Conservation (phyloP, 2,797 vertebrate genomes). For the Falco peregrinus region DNA sequence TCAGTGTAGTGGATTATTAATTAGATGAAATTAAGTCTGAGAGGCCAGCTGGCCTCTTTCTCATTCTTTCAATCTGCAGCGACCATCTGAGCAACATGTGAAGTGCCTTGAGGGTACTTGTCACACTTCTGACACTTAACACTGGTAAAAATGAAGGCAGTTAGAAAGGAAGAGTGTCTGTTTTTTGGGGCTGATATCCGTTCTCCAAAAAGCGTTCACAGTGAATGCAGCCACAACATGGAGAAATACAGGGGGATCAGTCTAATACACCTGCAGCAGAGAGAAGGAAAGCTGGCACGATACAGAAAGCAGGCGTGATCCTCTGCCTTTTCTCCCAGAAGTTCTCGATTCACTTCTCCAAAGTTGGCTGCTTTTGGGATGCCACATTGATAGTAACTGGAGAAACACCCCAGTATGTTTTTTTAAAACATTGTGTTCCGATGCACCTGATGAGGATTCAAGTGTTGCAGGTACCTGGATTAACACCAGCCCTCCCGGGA, state of each 20-base stretch:
- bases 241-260: background rate
- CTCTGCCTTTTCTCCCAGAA: rapidly evolving
- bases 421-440: background rate
- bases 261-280: background rate
- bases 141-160: background rate
- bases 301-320: background rate
- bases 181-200: background rate
- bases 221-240: background rate
- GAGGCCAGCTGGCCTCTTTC: background rate
- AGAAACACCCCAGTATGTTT: background rate
- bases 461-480: background rate
- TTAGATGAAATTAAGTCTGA: background rate
- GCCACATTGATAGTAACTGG: background rate
- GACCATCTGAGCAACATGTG: background rate
- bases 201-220: background rate
- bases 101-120: background rate
- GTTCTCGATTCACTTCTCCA: background rate
- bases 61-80: background rate
- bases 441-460: background rate
- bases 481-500: background rate
- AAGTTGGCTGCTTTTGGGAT: background rate
- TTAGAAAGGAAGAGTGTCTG: background rate
- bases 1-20: background rate
- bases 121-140: background rate
- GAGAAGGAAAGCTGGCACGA: background rate